These are phyloP conservation scores for Cyphomyrmex costatus DNA, from an alignment of 1,140 invertebrate species.

Conservation along the genomic window DNA sequence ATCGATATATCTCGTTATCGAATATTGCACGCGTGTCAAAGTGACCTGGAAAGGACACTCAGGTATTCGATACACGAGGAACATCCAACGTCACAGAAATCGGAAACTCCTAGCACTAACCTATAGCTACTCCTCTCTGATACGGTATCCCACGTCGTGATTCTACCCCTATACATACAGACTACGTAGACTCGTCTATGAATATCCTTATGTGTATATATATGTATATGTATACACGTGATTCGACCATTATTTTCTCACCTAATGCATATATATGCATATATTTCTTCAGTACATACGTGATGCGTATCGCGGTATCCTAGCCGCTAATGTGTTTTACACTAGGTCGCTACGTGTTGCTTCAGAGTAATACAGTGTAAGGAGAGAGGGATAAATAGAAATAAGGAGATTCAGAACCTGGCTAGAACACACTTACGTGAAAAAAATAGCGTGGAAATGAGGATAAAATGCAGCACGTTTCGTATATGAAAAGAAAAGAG, in stretches of 20 bases:
- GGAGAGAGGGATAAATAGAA: constrained; percentile 43
- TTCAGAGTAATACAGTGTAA: constrained; percentile 43
- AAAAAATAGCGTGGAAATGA: constrained; percentile 87
- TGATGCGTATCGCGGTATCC: constrained; percentile 4
- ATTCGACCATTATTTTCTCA: neutral
- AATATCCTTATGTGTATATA: constrained; percentile 66
- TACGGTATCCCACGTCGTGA: constrained; percentile 67
- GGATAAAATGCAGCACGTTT: constrained; percentile 86
- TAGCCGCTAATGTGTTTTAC: constrained; percentile 50
- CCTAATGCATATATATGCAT: constrained; percentile 5
- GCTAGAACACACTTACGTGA: constrained; percentile 85
- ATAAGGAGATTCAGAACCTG: constrained; percentile 73
- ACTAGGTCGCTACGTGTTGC: constrained; percentile 42
- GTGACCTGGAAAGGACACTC: neutral
- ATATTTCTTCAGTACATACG: neutral
- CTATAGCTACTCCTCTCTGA: constrained; percentile 73
- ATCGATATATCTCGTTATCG: constrained; percentile 29
- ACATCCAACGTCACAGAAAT: constrained; percentile 70
- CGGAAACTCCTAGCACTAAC: constrained; percentile 73
- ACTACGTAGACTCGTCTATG: constrained; percentile 68
- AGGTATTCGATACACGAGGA: constrained; percentile 68
- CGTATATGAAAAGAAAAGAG: constrained; percentile 85
- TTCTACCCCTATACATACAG: constrained; percentile 13
- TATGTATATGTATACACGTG: constrained; percentile 52
- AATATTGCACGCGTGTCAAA: constrained; percentile 20